Base-by-base conservation (phyloP, 1,140 invertebrate species). In the Aethina tumida region DNA sequence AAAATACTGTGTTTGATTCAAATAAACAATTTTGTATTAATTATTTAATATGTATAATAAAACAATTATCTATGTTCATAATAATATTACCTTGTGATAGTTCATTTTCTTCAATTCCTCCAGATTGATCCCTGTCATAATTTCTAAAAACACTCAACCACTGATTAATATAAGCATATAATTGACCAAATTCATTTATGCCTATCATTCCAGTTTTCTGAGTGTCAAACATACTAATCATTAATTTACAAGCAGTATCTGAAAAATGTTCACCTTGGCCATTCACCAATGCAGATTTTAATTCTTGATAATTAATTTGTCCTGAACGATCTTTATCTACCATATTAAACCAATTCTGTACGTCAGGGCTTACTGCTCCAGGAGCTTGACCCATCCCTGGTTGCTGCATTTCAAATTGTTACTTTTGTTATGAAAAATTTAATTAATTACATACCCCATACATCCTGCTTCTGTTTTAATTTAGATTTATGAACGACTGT, bases 151-250 rank as follows among this genome's bases (percentile, higher is more conserved):
- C 79, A 9, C 68, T 65, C 9, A 87, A 64, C 90, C 89, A 93
- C 49, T 90, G 77, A 56, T 90, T 90, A 20, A 94, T 81, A 54
- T 92, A 95, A 31, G 77, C 82, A 64, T 84, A 95, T 5, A 95
- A 64, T 49, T 84, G 79, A 53, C 84, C 79, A 60, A 94, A 95
- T 65, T 92, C 87, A 50, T 75, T 68, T 0, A 91, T 35, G 60
- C 89, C 84, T 49, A 95, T 91, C n/a, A 79, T 80, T n/a, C 87
- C 88, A 44, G 70, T 79, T 47, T 78, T 74, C 56, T 90, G 82
- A 49, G 74, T 74, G 59, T 92, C 88, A 71, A 93, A 94, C 84
- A 94, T 87, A 39, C 84, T 79, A 53, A 93, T 89, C 85, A 94
- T 91, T n/a, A 93, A 64, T 44, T 75, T 76, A 60, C 87, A 92